A percentile compares a stretch with the other conserved stretches of the same genome.
Conservation (phyloP, 2,113 vertebrate genomes). For the Lichenostomus cassidix region DNA sequence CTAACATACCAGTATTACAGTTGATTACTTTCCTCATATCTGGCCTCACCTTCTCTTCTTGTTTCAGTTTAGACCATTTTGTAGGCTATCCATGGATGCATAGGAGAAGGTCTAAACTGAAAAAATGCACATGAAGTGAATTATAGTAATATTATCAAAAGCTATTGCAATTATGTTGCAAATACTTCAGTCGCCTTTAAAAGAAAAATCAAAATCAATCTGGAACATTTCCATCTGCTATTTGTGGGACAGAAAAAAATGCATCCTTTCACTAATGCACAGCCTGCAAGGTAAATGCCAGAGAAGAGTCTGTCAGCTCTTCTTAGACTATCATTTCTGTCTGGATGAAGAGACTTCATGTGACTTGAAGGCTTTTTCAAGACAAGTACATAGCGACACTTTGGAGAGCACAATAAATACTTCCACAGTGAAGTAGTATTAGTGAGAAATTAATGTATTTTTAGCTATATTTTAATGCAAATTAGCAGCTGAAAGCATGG, state of each 20-base stretch:
- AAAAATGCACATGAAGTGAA: not conserved
- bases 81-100: not conserved
- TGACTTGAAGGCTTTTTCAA: not conserved
- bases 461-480: constrained; percentile 19
- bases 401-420: not conserved
- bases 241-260: not conserved
- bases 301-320: not conserved
- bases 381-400: not conserved
- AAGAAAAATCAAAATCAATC: not conserved
- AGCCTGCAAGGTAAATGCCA: not conserved
- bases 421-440: not conserved
- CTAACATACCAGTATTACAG: not conserved
- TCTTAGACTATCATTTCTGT: not conserved
- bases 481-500: not conserved
- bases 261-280: not conserved
- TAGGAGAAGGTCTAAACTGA: not conserved
- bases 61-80: not conserved
- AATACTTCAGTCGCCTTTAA: not conserved
- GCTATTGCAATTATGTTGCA: not conserved
- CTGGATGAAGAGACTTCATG: not conserved
- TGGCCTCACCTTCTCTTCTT: not conserved
- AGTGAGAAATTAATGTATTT: not conserved
- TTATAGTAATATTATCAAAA: not conserved
- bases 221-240: not conserved
- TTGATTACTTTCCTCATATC: not conserved